Evolutionary conservation across 2,797 vertebrate genomes (phyloP).

Genomic region (Pseudopleuronectes americanus): DNA sequence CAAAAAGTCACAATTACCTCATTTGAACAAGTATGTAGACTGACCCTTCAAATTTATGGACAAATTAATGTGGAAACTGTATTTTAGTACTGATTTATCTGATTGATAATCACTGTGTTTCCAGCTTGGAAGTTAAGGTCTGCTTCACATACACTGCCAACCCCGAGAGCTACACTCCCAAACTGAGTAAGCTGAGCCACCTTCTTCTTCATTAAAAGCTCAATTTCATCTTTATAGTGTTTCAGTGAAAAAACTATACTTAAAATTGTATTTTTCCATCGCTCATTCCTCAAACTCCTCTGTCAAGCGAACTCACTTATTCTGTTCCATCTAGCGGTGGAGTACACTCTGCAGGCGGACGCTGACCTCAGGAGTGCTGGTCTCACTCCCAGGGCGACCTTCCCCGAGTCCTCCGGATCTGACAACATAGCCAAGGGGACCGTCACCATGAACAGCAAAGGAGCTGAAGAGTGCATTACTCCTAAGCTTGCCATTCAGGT

Average conservation of each 20-base stretch:
- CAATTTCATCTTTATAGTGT: not conserved
- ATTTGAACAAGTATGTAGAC: not conserved
- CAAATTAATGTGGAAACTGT: too few species aligned
- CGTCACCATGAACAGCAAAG: conserved; percentile 81
- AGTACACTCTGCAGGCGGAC: conserved; percentile 87
- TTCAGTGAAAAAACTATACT: not conserved
- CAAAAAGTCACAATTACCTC: too few species aligned
- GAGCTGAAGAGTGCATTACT: conserved; percentile 77
- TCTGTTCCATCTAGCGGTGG: conserved; percentile 79
- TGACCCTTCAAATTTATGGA: too few species aligned
- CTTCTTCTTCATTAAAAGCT: conserved; percentile 1
- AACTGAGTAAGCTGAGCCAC: conserved; percentile 86
- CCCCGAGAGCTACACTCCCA: conserved; percentile 83
- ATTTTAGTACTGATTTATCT: conserved; percentile 3
- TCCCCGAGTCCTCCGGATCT: conserved; percentile 55
- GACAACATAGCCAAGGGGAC: conserved; percentile 72
- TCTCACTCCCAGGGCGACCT: conserved; percentile 83
- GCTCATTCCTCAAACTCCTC: not conserved
- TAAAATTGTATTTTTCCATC: not conserved
- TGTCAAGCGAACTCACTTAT: not conserved
- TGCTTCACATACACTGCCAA: conserved; percentile 92
- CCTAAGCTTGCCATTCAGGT: conserved; percentile 86
- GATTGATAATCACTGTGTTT: conserved; percentile 32
- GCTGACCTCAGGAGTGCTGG: conserved; percentile 78
- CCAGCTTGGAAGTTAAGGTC: conserved; percentile 86